Evolutionary conservation across 1,140 invertebrate species (phyloP).

Genomic region (Dolichoris vasculosae): DNA sequence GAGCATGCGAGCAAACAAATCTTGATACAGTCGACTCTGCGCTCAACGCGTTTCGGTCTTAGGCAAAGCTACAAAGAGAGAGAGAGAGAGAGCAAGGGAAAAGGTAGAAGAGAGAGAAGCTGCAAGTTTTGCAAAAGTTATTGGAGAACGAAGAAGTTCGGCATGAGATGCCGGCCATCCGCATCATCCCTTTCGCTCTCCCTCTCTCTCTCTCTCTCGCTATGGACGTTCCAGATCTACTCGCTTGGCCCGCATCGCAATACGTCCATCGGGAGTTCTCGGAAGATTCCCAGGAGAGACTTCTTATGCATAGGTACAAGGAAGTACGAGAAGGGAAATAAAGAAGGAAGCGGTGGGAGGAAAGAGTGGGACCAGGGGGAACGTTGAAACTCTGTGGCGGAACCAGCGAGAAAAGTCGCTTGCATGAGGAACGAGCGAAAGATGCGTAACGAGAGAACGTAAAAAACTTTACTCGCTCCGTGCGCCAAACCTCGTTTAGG

Average conservation of each 20-base stretch:
- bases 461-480: not conserved
- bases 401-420: not conserved
- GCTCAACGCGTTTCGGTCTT: constrained; percentile 2
- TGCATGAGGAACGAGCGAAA: not conserved
- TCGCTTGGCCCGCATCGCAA: constrained; percentile 37
- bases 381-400: not conserved
- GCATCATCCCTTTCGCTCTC: constrained; percentile 11
- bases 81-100: not conserved
- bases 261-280: constrained; percentile 52
- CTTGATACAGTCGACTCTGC: not conserved
- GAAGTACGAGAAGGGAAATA: constrained; percentile 22
- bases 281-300: constrained; percentile 48
- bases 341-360: not conserved
- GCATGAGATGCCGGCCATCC: constrained; percentile 2
- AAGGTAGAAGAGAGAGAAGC: not conserved
- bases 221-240: not conserved
- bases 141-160: constrained; percentile 52
- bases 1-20: constrained; percentile 22
- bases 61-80: not conserved
- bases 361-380: not conserved
- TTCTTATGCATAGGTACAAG: constrained; percentile 39
- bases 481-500: not conserved
- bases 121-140: constrained; percentile 56
- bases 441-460: not conserved
- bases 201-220: not conserved